Evolutionary conservation across 2,888 invertebrate species (phyloP).

Genomic region (Brachynemurus nebulosus): DNA sequence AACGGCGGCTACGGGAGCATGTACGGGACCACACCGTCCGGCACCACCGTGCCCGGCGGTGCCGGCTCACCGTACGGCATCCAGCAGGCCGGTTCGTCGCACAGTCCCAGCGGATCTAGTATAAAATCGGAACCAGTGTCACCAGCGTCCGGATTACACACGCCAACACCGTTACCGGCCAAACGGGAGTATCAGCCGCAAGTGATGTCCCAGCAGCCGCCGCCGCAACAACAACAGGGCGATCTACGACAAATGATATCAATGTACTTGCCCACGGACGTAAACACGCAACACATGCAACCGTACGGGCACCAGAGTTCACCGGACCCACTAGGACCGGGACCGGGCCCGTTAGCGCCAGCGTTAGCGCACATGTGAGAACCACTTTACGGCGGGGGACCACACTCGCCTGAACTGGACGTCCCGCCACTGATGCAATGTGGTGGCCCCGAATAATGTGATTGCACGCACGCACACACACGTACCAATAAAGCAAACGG

Average conservation of each 20-base stretch:
- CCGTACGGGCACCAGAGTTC: conserved; percentile 45
- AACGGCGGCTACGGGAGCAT: conserved; percentile 62
- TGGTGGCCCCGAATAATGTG: conserved; percentile 8
- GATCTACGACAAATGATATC: conserved; percentile 60
- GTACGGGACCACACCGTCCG: conserved; percentile 43
- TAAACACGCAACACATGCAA: conserved; percentile 48
- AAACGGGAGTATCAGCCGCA: conserved; percentile 51
- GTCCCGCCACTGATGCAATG: conserved; percentile 26
- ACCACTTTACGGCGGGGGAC: conserved; percentile 31
- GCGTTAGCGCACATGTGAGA: conserved; percentile 54
- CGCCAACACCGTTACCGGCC: conserved; percentile 37
- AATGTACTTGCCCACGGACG: conserved; percentile 59
- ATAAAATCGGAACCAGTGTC: conserved; percentile 83
- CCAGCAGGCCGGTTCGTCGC: conserved; percentile 56
- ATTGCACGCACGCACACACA: not conserved
- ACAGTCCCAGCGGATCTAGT: conserved; percentile 76
- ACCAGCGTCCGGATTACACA: conserved; percentile 51
- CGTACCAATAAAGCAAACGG: too few species aligned
- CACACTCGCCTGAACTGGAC: conserved; percentile 26
- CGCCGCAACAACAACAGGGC: conserved; percentile 34
- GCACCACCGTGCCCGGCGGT: conserved; percentile 43
- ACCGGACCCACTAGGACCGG: conserved; percentile 48
- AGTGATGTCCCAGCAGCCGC: conserved; percentile 48
- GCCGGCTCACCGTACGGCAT: conserved; percentile 59
- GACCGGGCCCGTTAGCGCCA: conserved; percentile 42